Conservation (phyloP, 2,797 vertebrate species). For the Halcyon leucocephala region DNA sequence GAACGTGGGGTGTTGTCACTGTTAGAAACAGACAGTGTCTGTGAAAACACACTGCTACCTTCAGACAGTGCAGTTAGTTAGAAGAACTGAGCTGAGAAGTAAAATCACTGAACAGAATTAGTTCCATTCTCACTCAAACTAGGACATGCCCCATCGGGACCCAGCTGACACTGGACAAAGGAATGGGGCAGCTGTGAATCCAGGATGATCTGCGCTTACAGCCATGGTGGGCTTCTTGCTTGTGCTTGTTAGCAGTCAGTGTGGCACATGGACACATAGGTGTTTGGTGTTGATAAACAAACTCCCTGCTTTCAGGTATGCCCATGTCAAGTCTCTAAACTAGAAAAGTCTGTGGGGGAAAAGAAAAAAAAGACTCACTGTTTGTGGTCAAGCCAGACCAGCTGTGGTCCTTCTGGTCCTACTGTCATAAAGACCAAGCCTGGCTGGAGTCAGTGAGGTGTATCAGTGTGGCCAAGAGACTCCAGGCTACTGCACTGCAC, state of each 20-base stretch:
- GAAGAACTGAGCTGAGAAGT: too few species aligned
- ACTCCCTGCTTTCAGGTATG: neutral
- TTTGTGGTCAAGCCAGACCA: neutral
- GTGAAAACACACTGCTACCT: too few species aligned
- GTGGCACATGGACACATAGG: neutral
- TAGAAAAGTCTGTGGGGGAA: neutral
- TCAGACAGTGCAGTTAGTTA: too few species aligned
- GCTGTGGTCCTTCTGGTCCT: neutral
- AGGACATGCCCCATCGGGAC: neutral
- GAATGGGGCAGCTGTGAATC: rapidly evolving
- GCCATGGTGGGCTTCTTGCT: neutral
- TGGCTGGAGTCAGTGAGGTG: neutral
- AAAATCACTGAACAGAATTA: too few species aligned
- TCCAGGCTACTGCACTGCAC: rapidly evolving
- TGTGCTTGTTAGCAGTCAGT: rapidly evolving
- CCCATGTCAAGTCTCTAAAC: neutral
- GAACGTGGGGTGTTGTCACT: too few species aligned
- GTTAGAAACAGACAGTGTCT: too few species aligned
- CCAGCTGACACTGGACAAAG: neutral
- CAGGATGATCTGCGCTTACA: neutral
- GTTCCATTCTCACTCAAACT: too few species aligned
- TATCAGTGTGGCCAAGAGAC: rapidly evolving
- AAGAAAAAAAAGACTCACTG: neutral
- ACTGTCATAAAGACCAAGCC: neutral
- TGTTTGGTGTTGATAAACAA: neutral